Base-by-base conservation (phyloP, 2,113 vertebrate species). In the Helogale parvula region DNA sequence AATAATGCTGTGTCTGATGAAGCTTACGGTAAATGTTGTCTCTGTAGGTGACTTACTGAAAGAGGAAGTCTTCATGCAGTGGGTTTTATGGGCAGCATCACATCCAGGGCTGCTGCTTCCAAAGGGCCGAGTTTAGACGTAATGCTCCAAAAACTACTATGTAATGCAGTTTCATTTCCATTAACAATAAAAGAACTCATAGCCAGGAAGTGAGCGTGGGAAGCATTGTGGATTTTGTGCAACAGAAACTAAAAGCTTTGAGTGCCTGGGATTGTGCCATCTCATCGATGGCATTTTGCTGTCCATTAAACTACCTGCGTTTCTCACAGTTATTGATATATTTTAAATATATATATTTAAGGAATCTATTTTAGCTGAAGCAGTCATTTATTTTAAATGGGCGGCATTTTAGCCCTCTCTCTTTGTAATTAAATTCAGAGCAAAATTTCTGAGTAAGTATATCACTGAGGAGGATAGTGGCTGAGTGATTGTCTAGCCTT, bases 351-450 rank as follows among this genome's bases (percentile, higher is more conserved):
- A 38, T 80, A 47, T 80, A 35, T 88, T 85, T 33, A 71, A 94
- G 88, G 27, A 57, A 13, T 68, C 66, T 50, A 25, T 77, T 74
- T 71, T 60, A 81, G 27, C n/a, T 89, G 65, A 94, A 91, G 79
- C 29, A 80, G 13, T 94, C 45, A 76, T 74, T 93, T 5, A 47
- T 97, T 96, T 96, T 96, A 95, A 97, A 65, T 72, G 45, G 45
- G 15, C 13, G 74, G 25, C 25, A 93, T 88, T 89, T 95, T 94
- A 90, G 83, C 25, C 52, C 10, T 90, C 29, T 54, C 17, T 88
- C 35, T 97, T 95, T 91, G 50, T 92, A 93, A 77, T 94, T 96
- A 96, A 97, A 95, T 94, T 97, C 60, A 93, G 77, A 93, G 72
- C 21, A 88, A 82, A 93, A 91, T 63, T 90, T 97, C 10, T 92